Conservation (phyloP, 92 coral and sea anemone genomes). For the Nematostella vectensis region DNA sequence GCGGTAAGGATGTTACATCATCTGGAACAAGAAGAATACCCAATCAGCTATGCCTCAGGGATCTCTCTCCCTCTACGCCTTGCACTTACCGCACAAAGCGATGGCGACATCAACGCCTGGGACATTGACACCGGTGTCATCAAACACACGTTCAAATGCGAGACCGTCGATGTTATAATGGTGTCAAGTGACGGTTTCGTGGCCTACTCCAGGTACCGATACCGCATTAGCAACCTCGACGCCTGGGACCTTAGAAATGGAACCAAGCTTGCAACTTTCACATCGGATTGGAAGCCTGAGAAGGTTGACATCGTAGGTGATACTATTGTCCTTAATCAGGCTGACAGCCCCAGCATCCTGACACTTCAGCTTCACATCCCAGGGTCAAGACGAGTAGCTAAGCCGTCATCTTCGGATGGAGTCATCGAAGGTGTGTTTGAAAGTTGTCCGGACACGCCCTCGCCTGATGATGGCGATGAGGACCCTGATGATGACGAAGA, state of each 20-base stretch:
- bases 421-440: conserved; percentile 22
- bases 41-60: conserved; percentile 39
- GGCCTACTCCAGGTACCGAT: conserved; percentile 55
- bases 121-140: conserved; percentile 55
- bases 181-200: conserved; percentile 40
- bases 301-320: conserved; percentile 31
- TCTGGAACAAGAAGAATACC: conserved; percentile 29
- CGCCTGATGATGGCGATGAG: conserved; percentile 36
- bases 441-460: conserved; percentile 12
- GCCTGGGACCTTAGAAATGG: conserved; percentile 58
- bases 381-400: not conserved
- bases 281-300: conserved; percentile 73
- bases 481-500: conserved; percentile 44
- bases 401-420: conserved; percentile 14
- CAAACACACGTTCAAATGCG: conserved; percentile 43
- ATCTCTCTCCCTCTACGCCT: conserved; percentile 36
- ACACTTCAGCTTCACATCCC: conserved; percentile 38
- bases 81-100: conserved; percentile 57
- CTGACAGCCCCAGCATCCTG: conserved; percentile 42
- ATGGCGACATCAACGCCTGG: conserved; percentile 61
- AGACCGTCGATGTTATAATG: conserved; percentile 38
- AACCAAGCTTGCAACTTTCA: conserved; percentile 56
- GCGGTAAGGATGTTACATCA: conserved; percentile 27
- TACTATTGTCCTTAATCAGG: conserved; percentile 37
- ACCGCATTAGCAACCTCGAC: conserved; percentile 39